Percentiles rank a stretch among this genome's conserved stretches.
phyloP scores from a whole-genome alignment of 2,888 invertebrate species.

The Macrophya annulata region DNA sequence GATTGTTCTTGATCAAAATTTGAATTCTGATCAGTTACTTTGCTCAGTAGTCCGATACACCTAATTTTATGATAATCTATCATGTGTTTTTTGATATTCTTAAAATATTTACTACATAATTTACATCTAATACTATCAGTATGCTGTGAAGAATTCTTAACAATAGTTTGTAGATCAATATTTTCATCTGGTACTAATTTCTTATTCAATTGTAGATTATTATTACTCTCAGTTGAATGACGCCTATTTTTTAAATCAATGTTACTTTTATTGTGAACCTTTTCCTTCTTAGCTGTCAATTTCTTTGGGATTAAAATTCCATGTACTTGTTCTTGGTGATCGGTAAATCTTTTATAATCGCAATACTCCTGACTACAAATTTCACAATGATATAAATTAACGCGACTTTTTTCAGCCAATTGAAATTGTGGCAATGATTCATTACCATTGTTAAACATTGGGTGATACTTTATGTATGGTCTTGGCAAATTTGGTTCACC shows the following conservation, averaged over 20 bases:
- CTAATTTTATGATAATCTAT: slow-evolving; percentile 74
- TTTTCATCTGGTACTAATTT: slow-evolving; percentile 32
- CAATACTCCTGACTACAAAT: slow-evolving; percentile 71
- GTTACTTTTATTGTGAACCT: neutral
- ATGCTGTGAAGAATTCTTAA: neutral
- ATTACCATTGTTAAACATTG: slow-evolving; percentile 67
- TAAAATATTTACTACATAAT: slow-evolving; percentile 69
- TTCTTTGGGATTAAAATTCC: slow-evolving; percentile 65
- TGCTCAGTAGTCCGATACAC: slow-evolving; percentile 62
- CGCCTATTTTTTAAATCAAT: neutral
- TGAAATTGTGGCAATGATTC: slow-evolving; percentile 69
- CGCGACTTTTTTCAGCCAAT: slow-evolving; percentile 68
- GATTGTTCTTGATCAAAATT: neutral
- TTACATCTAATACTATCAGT: slow-evolving; percentile 64
- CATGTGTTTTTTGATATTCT: slow-evolving; percentile 70
- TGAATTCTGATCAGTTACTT: slow-evolving; percentile 34
- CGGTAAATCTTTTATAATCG: slow-evolving; percentile 63
- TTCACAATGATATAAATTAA: slow-evolving; percentile 69
- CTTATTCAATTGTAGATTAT: neutral
- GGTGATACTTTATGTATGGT: slow-evolving; percentile 67
- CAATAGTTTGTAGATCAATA: slow-evolving; percentile 20
- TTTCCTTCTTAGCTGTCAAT: slow-evolving; percentile 28
- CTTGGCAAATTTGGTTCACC: slow-evolving; percentile 40
- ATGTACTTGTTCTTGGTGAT: slow-evolving; percentile 70
- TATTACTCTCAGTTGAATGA: neutral